Evolutionary conservation across 1,140 invertebrate genomes (phyloP), one percentile per base, ranked within the genome.

Genomic region (Cecropterus lyciades): DNA sequence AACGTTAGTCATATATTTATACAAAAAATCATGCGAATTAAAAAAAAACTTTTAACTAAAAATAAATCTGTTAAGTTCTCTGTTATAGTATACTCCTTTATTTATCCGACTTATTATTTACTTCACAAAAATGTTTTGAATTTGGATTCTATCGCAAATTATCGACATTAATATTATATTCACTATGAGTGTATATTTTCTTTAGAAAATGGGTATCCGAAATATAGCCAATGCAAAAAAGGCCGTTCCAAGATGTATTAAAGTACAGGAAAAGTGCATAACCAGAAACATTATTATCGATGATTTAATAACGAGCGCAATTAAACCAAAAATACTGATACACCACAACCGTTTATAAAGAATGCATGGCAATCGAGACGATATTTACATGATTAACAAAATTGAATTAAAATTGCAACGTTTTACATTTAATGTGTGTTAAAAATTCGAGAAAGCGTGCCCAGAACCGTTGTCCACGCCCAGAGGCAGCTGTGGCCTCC

Each of bases 401-500:
- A 65, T 65, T 52, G 37, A 65, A 62, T 72, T 55, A 63, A 66
- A 70, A 66, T 64, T 62, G 56, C 43, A 48, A 55, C 67, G 52
- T 57, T 77, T 69, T 70, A 55, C 63, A 69, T 69, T 70, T 57
- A 69, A 77, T 73, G 55, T 51, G 51, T 53, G 67, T 71, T 82
- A 77, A 85, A 85, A 85, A 84, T 88, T 84, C 76, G 77, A 66
- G 65, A 62, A 53, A 69, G 70, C 57, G 59, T 60, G 48, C 57
- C 70, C 48, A 52, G 56, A 70, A 75, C 80, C 77, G 77, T 84
- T 83, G 77, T 73, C 72, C 56, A 75, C 82, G 78, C 79, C 79
- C 80, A 78, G 52, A 72, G 72, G 75, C 84, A 86, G 79, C 77
- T 85, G 86, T 79, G 70, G 80, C 74, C 70, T 68, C 70, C 70